These are phyloP conservation scores for Melanaphis sacchari DNA, from an alignment of 1,140 invertebrate species.

Conservation along the genomic window DNA sequence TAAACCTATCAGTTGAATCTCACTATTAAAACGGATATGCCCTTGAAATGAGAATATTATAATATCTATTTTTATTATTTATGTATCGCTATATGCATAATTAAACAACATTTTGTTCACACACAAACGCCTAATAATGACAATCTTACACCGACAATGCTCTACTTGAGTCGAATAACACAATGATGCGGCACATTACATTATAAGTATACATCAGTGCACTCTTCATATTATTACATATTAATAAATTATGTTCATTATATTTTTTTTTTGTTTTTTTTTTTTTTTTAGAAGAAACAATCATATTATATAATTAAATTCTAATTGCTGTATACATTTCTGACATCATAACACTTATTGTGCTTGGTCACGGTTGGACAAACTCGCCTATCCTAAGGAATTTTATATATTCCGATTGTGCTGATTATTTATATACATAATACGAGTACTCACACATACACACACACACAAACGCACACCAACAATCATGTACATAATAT, in stretches of 20 bases:
- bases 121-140: not conserved
- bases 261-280: not conserved
- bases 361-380: constrained; percentile 1
- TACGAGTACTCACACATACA: not conserved
- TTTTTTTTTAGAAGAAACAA: not conserved
- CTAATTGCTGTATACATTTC: not conserved
- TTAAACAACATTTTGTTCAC: not conserved
- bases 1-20: not conserved
- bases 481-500: constrained; percentile 16
- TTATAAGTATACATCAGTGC: not conserved
- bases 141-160: not conserved
- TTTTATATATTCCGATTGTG: not conserved
- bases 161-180: not conserved
- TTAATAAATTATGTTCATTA: not conserved
- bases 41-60: not conserved
- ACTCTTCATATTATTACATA: not conserved
- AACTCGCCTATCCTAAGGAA: not conserved
- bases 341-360: not conserved
- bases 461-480: too few relatives aligned
- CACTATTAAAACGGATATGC: not conserved
- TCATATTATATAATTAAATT: constrained; percentile 6
- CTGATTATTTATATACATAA: not conserved
- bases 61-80: not conserved
- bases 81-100: not conserved
- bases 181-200: not conserved